A percentile compares a stretch with the other conserved stretches of the same genome.
These are phyloP conservation scores for Cairina moschata DNA, from an alignment of 2,113 vertebrate genomes.

Conservation along the genomic window DNA sequence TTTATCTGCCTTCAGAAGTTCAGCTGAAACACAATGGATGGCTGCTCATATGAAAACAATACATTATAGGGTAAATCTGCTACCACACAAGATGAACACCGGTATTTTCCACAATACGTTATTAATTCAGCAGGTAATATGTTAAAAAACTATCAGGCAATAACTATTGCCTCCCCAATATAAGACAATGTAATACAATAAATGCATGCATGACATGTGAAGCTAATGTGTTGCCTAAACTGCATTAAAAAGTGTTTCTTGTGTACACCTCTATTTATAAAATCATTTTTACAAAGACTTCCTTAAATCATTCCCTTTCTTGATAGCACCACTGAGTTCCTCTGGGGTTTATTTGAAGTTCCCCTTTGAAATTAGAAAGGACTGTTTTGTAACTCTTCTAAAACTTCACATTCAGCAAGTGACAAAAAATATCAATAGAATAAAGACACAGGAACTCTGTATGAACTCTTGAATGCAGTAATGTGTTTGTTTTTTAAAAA, in stretches of 20 bases:
- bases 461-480: not conserved
- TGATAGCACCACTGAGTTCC: not conserved
- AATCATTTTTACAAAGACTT: not conserved
- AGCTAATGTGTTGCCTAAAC: not conserved
- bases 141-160: conserved; percentile 13
- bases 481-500: not conserved
- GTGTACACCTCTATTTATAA: not conserved
- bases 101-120: conserved; percentile 27
- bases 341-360: conserved; percentile 50
- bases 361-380: conserved; percentile 45
- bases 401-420: not conserved
- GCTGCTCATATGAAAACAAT: conserved; percentile 64
- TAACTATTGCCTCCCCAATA: not conserved
- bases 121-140: conserved; percentile 56
- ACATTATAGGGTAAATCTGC: conserved; percentile 48
- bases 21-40: conserved; percentile 34
- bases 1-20: conserved; percentile 70
- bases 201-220: not conserved
- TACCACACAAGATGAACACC: conserved; percentile 50
- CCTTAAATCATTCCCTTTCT: not conserved
- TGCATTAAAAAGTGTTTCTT: not conserved
- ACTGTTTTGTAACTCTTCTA: conserved; percentile 10
- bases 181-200: not conserved
- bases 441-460: not conserved
- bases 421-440: conserved; percentile 5